Conservation (phyloP, 1,140 invertebrate species). For the Pseudomyrmex pallidus region DNA sequence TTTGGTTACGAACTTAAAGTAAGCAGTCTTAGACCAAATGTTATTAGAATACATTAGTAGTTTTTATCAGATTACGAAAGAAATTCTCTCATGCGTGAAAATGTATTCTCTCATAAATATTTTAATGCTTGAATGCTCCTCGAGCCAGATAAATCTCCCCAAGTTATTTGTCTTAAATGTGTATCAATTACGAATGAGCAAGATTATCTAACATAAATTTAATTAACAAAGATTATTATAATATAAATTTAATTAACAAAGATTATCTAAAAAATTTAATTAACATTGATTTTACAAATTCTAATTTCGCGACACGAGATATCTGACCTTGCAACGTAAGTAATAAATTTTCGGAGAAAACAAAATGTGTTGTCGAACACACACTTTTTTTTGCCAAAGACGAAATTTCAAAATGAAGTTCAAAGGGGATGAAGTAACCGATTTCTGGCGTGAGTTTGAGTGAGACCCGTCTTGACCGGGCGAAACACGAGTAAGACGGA, state of each 20-base stretch:
- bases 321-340: background rate
- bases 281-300: background rate
- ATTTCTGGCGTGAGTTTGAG: constrained; percentile 36
- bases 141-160: background rate
- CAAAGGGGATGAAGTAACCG: constrained; percentile 54
- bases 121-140: background rate
- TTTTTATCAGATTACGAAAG: background rate
- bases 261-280: background rate
- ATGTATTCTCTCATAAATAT: background rate
- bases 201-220: background rate
- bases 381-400: background rate
- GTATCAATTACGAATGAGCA: background rate
- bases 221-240: background rate
- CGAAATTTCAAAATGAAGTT: constrained; percentile 43
- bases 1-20: constrained; percentile 28
- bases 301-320: background rate
- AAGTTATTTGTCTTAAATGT: background rate
- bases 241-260: constrained; percentile 1
- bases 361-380: background rate
- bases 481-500: constrained; percentile 30
- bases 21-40: background rate
- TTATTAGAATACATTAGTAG: too few species aligned
- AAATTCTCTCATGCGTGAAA: background rate
- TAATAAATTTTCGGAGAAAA: background rate
- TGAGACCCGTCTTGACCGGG: constrained; percentile 25